Conservation (phyloP, 1,140 invertebrate genomes). For the Colletes latitarsis region DNA sequence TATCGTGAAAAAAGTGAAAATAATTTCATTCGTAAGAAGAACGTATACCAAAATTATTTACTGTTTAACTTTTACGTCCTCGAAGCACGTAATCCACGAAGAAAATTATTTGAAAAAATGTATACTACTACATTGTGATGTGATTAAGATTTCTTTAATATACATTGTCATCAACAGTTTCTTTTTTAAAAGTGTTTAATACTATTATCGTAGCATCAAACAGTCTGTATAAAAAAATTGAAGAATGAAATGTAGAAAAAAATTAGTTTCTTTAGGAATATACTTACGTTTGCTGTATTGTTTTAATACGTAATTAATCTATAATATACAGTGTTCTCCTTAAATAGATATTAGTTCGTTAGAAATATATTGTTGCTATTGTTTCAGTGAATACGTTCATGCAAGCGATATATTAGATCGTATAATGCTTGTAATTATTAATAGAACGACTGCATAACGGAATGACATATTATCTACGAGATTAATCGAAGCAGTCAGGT, state of each 20-base stretch:
- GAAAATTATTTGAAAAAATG: conserved; percentile 10
- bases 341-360: conserved; percentile 45
- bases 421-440: conserved; percentile 53
- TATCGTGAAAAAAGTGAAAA: neutral
- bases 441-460: conserved; percentile 55
- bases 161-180: conserved; percentile 37
- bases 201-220: conserved; percentile 30
- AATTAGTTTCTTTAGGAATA: conserved; percentile 36
- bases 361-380: conserved; percentile 38
- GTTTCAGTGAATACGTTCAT: conserved; percentile 40
- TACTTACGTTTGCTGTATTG: conserved; percentile 47
- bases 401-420: conserved; percentile 46
- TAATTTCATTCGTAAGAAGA: neutral
- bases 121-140: conserved; percentile 43
- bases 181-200: conserved; percentile 32
- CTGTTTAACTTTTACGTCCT: conserved; percentile 33
- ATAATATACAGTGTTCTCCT: conserved; percentile 48
- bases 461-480: conserved; percentile 48
- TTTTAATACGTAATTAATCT: conserved; percentile 54
- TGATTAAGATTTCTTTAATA: conserved; percentile 43
- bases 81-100: conserved; percentile 12
- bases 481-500: conserved; percentile 68
- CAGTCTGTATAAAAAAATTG: conserved; percentile 21
- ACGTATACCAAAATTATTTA: conserved; percentile 38
- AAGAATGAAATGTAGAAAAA: conserved; percentile 21